Conservation (phyloP, 2,888 invertebrate species). For the Calameuta pallipes region DNA sequence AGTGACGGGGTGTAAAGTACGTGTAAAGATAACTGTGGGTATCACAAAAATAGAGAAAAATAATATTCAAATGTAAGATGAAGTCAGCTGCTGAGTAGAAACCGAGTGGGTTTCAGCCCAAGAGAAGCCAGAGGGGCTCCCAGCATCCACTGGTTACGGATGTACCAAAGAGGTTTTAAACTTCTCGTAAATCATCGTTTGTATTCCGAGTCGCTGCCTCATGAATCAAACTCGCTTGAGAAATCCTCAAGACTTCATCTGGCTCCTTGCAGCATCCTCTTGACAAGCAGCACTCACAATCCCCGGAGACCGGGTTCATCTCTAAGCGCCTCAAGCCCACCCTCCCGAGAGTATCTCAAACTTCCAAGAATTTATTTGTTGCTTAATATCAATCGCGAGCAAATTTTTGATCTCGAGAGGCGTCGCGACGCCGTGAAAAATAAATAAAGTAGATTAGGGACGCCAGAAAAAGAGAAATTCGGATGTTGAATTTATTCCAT, state of each 20-base stretch:
- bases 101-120: background rate
- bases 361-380: too few species aligned
- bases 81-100: background rate
- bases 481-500: too few species aligned
- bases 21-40: background rate
- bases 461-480: too few species aligned
- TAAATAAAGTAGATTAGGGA: too few species aligned
- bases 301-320: conserved; percentile 28
- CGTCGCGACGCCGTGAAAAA: too few species aligned
- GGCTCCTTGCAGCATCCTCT: too few species aligned
- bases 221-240: conserved; percentile 46
- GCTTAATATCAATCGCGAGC: too few species aligned
- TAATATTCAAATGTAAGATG: background rate
- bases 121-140: background rate
- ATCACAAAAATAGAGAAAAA: background rate
- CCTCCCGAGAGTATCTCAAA: background rate
- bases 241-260: conserved; percentile 23
- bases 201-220: conserved; percentile 46
- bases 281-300: conserved; percentile 5
- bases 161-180: conserved; percentile 20
- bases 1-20: background rate
- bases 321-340: background rate
- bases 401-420: too few species aligned
- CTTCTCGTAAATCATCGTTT: conserved; percentile 50
- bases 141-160: background rate